Evolutionary conservation across 2,113 vertebrate genomes (phyloP), one percentile per base, ranked within the genome.

Genomic region (Grantiella picta): DNA sequence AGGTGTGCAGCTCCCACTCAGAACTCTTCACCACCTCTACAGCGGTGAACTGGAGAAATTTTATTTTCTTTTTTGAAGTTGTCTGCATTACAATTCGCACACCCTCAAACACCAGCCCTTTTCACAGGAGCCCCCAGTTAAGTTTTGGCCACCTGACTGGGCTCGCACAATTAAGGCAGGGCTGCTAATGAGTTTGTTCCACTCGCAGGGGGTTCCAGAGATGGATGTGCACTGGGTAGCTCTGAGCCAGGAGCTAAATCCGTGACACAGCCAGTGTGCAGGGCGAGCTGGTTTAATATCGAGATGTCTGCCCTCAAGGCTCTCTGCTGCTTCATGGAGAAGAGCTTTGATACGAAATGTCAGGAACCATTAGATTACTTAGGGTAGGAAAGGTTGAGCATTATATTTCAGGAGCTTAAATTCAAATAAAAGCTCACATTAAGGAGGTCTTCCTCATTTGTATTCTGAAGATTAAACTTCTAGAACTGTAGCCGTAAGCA

Each of bases 301-400:
- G 95, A 93, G 87, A 96, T 47, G 50, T 57, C 90, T 86, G 82
- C 92, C 96, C 94, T 44, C 29, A 36, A 89, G 96, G 92, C 84
- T 73, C 79, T 84, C 69, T 80, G 93, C 82, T 92, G 61, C 91
- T 81, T 77, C 94, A 65, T 5, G 7, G 72, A 91, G 65, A 95
- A 90, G 78, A 90, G 95, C 93, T 97, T 96, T 91, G 96, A 96
- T 97, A 96, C 92, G 97, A 99, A 98, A 98, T 98, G 98, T 98
- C 98, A 98, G 92, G 96, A 97, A 92, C 96, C 97, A 98, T 98
- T 98, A 98, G 89, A 97, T 97, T 95, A 97, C 92, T 88, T 93
- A 87, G 89, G 93, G 93, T 61, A 86, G 94, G 95, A 98, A 97
- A 98, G 97, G 97, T 96, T 97, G 97, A 97, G 68, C 33, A 15